Conservation (phyloP, 1,140 invertebrate genomes). For the Platyura marginata region DNA sequence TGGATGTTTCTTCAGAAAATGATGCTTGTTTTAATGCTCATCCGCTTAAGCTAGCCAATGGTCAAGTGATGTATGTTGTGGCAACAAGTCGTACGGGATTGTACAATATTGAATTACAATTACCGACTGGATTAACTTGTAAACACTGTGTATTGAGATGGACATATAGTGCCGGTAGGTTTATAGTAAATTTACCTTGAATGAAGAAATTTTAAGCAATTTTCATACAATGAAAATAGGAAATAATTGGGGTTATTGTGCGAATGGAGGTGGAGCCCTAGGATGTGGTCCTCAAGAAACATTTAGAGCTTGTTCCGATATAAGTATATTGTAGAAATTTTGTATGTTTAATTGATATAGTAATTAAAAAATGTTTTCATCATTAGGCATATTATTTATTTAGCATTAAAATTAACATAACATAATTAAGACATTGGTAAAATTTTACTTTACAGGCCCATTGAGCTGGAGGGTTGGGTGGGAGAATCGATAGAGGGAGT, state of each 20-base stretch:
- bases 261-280: slow-evolving; percentile 12
- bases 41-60: slow-evolving; percentile 22
- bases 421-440: too few species aligned
- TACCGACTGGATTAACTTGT: slow-evolving; percentile 30
- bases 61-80: slow-evolving; percentile 9
- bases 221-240: too few species aligned
- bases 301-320: slow-evolving; percentile 41
- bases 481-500: too few species aligned
- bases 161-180: slow-evolving; percentile 27
- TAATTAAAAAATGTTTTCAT: too few species aligned
- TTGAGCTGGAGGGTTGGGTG: too few species aligned
- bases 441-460: too few species aligned
- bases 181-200: background rate
- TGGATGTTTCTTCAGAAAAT: slow-evolving; percentile 18
- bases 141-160: slow-evolving; percentile 39
- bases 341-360: too few species aligned
- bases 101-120: slow-evolving; percentile 6
- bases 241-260: slow-evolving; percentile 29
- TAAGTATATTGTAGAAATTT: slow-evolving; percentile 28
- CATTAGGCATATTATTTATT: too few species aligned
- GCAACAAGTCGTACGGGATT: background rate
- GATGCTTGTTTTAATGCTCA: slow-evolving; percentile 31
- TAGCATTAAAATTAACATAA: too few species aligned
- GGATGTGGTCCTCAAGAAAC: slow-evolving; percentile 40
- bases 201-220: too few species aligned